These are phyloP conservation scores for Creontiades dilutus DNA, from an alignment of 2,888 invertebrate genomes.

Conservation along the genomic window DNA sequence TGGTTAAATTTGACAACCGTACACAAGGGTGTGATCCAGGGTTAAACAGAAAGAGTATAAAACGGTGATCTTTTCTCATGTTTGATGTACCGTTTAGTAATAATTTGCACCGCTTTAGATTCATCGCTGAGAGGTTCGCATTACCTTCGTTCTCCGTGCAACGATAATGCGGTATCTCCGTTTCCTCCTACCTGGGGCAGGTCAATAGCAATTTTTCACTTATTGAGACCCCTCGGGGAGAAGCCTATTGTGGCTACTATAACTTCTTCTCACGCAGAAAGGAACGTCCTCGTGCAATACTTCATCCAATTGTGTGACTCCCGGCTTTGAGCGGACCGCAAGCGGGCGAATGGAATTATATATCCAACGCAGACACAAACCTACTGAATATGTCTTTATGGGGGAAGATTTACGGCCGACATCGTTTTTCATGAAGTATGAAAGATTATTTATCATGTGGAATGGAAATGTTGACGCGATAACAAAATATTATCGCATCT, in stretches of 20 bases:
- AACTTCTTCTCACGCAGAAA: conserved; percentile 1
- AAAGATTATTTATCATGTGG: background rate
- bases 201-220: conserved; percentile 13
- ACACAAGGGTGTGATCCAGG: too few relatives aligned
- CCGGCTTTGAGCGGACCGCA: background rate
- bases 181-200: background rate
- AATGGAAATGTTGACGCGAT: too few relatives aligned
- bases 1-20: too few relatives aligned
- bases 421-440: background rate
- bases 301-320: conserved; percentile 58
- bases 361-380: background rate
- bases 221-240: background rate
- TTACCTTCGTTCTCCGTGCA: background rate
- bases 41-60: too few relatives aligned
- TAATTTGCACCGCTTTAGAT: too few relatives aligned
- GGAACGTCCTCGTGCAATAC: conserved; percentile 37
- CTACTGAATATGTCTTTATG: background rate
- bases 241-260: conserved; percentile 25
- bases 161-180: conserved; percentile 49
- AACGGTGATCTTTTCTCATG: too few relatives aligned
- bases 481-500: too few relatives aligned
- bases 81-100: too few relatives aligned
- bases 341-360: conserved; percentile 45
- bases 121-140: background rate
- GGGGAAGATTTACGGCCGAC: background rate